Percentiles rank a stretch among this genome's conserved stretches.
Conservation (phyloP, 2,113 vertebrate species). For the Benthochromis sp. region DNA sequence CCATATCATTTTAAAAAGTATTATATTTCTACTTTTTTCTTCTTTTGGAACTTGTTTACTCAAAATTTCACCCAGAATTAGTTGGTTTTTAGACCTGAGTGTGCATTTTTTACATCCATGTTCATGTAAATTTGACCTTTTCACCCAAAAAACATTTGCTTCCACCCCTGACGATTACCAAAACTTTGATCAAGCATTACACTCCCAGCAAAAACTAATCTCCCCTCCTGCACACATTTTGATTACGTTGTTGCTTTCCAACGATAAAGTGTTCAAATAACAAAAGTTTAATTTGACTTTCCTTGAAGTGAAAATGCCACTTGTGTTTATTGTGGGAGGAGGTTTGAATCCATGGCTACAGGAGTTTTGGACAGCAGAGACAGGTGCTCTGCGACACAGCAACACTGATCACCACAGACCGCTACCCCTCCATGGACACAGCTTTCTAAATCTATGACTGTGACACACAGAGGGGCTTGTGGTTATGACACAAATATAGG, state of each 20-base stretch:
- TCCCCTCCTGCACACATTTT: neutral
- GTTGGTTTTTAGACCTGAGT: neutral
- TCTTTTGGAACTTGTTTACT: neutral
- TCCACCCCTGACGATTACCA: neutral
- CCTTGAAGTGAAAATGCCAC: constrained; percentile 1
- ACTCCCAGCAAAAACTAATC: neutral
- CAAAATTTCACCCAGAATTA: neutral
- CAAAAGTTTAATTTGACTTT: neutral
- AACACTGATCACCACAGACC: neutral
- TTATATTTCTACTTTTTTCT: neutral
- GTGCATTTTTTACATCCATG: neutral
- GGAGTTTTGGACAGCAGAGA: constrained; percentile 6
- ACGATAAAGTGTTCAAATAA: neutral
- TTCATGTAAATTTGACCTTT: neutral
- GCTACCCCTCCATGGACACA: neutral
- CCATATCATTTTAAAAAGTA: neutral
- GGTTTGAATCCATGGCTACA: constrained; percentile 1
- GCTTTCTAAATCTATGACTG: constrained; percentile 49
- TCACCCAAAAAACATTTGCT: neutral
- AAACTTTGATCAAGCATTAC: neutral
- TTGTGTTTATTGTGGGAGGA: constrained; percentile 7
- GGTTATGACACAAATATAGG: constrained; percentile 32
- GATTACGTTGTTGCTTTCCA: neutral
- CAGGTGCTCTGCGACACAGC: constrained; percentile 44
- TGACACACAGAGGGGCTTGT: constrained; percentile 35